Evolutionary conservation across 1,140 invertebrate genomes (phyloP).

Genomic region (Chrysoperla carnea): DNA sequence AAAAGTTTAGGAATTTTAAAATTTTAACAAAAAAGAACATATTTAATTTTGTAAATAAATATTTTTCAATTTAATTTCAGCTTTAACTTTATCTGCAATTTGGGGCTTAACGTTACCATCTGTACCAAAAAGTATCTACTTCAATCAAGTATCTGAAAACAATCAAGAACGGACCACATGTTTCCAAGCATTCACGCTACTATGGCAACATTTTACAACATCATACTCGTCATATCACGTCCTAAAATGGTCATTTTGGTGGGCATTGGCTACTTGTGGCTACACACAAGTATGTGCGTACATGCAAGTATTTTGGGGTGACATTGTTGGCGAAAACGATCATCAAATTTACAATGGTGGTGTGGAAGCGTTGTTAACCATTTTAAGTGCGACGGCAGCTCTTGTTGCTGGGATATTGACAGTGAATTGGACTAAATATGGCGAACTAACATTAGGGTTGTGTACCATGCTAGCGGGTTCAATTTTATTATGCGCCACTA

Average conservation of each 20-base stretch:
- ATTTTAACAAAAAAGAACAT: no score
- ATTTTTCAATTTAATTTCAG: constrained; percentile 26
- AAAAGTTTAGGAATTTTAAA: no score
- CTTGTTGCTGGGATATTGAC: constrained; percentile 22
- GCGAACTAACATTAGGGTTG: constrained; percentile 20
- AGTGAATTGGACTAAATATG: constrained; percentile 18
- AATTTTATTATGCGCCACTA: constrained; percentile 39
- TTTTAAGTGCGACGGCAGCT: constrained; percentile 43
- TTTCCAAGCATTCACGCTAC: constrained; percentile 21
- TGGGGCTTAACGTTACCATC: constrained; percentile 59
- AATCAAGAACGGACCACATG: neutral
- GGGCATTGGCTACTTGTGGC: constrained; percentile 59
- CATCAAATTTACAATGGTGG: constrained; percentile 31
- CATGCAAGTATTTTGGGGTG: constrained; percentile 65
- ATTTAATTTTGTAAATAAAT: no score
- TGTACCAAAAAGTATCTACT: constrained; percentile 63
- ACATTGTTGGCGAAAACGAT: constrained; percentile 17
- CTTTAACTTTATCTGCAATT: constrained; percentile 46
- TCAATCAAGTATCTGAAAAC: constrained; percentile 33
- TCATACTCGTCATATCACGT: constrained; percentile 55
- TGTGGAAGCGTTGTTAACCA: constrained; percentile 55
- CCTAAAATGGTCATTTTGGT: constrained; percentile 77
- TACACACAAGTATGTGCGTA: constrained; percentile 66
- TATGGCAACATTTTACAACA: constrained; percentile 50
- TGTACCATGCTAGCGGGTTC: constrained; percentile 40